Base-by-base conservation (phyloP, 2,888 invertebrate species). In the Conops quadrifasciatus region DNA sequence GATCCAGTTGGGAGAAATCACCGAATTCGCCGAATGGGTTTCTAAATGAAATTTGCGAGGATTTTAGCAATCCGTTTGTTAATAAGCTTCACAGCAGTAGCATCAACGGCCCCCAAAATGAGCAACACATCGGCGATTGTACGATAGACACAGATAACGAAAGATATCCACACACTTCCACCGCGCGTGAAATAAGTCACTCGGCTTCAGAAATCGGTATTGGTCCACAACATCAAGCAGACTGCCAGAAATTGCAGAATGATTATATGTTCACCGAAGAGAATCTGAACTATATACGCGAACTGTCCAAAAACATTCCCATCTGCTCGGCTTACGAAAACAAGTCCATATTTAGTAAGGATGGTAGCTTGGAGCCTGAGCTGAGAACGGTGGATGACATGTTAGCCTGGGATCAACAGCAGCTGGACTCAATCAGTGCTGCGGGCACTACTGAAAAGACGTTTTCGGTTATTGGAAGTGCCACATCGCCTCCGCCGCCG, bases 1-100 rank as follows among this genome's bases (percentile, higher is more conserved):
- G 94, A 90, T 93, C 93, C 15, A 93, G 93, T 81, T 87, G 94
- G 63, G 94, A 94, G 84, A 94, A 94, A 86, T 94, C 94, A 45
- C 94, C 94, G 3, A 92, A 92, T 30, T 94, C 93, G 0, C 93
- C 65, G n/a, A 36, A 15, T 24, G 47, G 59, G 1, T 3, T 19
- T 3, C 2, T 21, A n/a, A 51, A 24, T 1, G 24, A 15, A 3
- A 24, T 43, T 0, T 28, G 24, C 13, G 58, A 24, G 15, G 62
- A 58, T 16, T 65, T 69, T n/a, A 74, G 60, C 16, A 79, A 76
- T 73, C 74, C 72, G 1, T 75, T 75, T 47, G 49, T 74, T 2
- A 66, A 56, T 19, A 79, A 80, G 59, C 74, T 75, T 43, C 71
- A 77, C 36, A 76, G 77, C 5, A 56, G 73, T 2, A 76, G 75